Base-by-base conservation (phyloP, 2,797 vertebrate species). In the Loris lydekkerianus region DNA sequence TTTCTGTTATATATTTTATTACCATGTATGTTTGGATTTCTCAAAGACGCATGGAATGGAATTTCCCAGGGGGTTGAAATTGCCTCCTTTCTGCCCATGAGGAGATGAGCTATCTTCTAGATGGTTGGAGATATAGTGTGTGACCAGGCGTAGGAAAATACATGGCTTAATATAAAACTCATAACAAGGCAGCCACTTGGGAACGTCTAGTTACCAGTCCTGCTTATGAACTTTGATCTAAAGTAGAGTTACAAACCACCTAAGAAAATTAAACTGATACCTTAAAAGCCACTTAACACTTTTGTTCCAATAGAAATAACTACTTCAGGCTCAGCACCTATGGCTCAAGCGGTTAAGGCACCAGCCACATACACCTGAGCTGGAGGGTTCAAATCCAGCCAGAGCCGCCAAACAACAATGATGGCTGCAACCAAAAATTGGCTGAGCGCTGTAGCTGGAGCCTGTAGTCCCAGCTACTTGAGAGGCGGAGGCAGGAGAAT, bases 221-320 rank as follows among this genome's bases (percentile, higher is more conserved):
- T 93, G n/a, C 86, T 97, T 95, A 61, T 97, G 93, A 97, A 96
- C 96, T 97, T 96, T 93, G 92, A 86, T 76, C 89, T 93, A 1
- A 94, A 61, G 86, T 75, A n/a, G 43, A 53, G 85, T 96, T 97
- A 13, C 14, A 9, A 53, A 49, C 60, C 56, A 92, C 82, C 5
- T 46, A 60, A 31, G 31, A 73, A 70, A 69, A 96, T 25, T 89
- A 86, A 97, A 96, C 92, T 21, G 94, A 15, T 84, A 60, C 2
- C 60, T 53, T 94, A 93, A 76, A 97, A 97, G 76, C 90, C 75
- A 77, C 13, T n/a, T 40, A 34, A 69, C 67, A n/a, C 25, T 77
- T 81, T 69, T 94, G 60, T 49, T 63, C 91, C 40, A 73, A 86
- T 97, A 73, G 90, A 83, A 95, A 49, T 86, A 89, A 78, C 82